Percentiles rank a stretch among this genome's conserved stretches.
Conservation (phyloP, 37 sponge, comb jelly and placozoan species). For the Mnemiopsis leidyi region DNA sequence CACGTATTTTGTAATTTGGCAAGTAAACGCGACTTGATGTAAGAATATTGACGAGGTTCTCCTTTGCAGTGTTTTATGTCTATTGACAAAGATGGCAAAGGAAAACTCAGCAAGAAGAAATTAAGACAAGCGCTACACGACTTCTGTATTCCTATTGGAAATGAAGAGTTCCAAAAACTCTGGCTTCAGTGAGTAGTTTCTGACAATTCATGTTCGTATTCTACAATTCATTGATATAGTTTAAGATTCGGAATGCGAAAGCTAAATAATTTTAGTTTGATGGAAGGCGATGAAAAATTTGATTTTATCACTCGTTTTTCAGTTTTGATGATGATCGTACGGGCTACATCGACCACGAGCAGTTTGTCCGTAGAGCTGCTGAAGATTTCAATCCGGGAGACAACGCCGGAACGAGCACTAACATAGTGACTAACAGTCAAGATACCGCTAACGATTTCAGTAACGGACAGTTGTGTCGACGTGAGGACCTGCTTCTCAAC, state of each 20-base stretch:
- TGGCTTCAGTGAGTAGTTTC: constrained; percentile 60
- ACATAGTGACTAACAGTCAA: background rate
- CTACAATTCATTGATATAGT: too few species aligned
- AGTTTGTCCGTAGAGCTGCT: constrained; percentile 51
- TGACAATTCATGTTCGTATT: too few species aligned
- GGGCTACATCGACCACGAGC: constrained; percentile 58
- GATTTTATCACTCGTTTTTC: background rate
- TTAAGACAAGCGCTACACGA: constrained; percentile 44
- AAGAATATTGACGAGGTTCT: too few species aligned
- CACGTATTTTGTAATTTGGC: background rate
- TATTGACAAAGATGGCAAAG: constrained; percentile 55
- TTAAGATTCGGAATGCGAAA: too few species aligned
- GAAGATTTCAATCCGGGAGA: constrained; percentile 57
- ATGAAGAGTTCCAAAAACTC: constrained; percentile 61
- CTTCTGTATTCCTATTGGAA: constrained; percentile 33
- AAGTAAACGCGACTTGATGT: background rate
- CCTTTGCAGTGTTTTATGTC: constrained; percentile 56
- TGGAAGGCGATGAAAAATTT: too few species aligned
- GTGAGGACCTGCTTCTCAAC: constrained; percentile 47
- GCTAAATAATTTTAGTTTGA: too few species aligned
- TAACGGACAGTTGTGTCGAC: background rate
- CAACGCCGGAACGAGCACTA: constrained; percentile 15
- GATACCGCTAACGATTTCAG: background rate
- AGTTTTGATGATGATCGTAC: constrained; percentile 64
- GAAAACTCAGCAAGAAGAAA: constrained; percentile 54